phyloP scores from a whole-genome alignment of 2,888 invertebrate species.

The Slavum lentiscoides region DNA sequence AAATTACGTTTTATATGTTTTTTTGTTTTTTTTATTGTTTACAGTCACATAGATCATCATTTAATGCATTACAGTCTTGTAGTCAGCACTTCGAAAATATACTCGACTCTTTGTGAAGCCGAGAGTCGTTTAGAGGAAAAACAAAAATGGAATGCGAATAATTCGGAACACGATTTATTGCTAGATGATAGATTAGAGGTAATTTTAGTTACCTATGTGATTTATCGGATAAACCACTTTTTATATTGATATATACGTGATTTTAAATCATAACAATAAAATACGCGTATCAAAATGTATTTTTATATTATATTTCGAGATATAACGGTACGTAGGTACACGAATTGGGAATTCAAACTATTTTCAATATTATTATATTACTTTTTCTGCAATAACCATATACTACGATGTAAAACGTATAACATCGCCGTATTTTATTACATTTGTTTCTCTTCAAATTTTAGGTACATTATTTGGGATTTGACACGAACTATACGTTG shows the following conservation, averaged over 20 bases:
- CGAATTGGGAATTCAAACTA: neutral
- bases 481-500: conserved; percentile 63
- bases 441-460: neutral
- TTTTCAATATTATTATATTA: neutral
- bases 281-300: no score
- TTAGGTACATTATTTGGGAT: conserved; percentile 62
- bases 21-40: conserved; percentile 54
- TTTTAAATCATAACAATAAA: no score
- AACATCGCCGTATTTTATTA: neutral
- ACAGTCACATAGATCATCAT: conserved; percentile 62
- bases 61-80: conserved; percentile 64
- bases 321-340: neutral
- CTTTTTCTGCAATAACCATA: no score
- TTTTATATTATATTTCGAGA: neutral
- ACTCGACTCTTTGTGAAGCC: conserved; percentile 63
- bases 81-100: conserved; percentile 61
- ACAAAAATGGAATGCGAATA: neutral
- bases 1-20: neutral
- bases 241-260: neutral
- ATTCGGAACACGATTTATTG: neutral
- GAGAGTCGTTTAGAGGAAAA: conserved; percentile 58
- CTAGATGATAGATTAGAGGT: conserved; percentile 26
- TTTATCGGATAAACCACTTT: neutral
- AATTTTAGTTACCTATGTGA: neutral
- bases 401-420: no score